These are phyloP conservation scores for Lepidochrysops patricia DNA, from an alignment of 2,888 invertebrate genomes.

Conservation along the genomic window DNA sequence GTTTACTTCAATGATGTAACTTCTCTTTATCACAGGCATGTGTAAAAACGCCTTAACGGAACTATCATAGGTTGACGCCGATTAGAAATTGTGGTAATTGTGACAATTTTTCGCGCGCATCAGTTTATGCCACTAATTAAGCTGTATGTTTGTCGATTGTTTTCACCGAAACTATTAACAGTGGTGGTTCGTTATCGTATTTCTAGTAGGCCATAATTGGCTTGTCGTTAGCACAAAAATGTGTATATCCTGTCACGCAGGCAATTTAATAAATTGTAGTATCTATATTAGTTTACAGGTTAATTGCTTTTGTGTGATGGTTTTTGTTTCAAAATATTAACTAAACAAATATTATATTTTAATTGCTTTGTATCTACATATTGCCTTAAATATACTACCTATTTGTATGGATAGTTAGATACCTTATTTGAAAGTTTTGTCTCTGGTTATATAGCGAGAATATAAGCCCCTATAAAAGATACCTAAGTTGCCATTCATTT, in stretches of 20 bases:
- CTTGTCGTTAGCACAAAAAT: not conserved
- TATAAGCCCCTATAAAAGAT: too few relatives aligned
- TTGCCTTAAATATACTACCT: too few relatives aligned
- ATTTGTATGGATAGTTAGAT: too few relatives aligned
- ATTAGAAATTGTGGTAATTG: slow-evolving; percentile 6
- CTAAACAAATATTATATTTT: too few relatives aligned
- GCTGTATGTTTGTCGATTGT: not conserved
- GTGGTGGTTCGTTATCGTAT: not conserved
- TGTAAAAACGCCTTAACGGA: not conserved
- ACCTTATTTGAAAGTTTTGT: too few relatives aligned
- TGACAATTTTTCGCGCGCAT: not conserved
- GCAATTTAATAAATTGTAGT: not conserved
- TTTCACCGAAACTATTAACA: not conserved
- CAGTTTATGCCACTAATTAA: not conserved
- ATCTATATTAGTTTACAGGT: not conserved
- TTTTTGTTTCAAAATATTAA: not conserved
- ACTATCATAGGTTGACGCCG: too few relatives aligned
- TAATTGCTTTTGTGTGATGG: not conserved
- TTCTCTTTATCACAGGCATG: not conserved
- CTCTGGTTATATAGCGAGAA: too few relatives aligned
- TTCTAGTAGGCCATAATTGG: not conserved
- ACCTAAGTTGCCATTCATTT: not conserved
- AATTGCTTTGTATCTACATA: too few relatives aligned
- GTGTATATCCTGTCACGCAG: not conserved
- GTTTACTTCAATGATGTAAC: not conserved